phyloP scores from a whole-genome alignment of 2,888 invertebrate genomes.

The Lissonota sp. region DNA sequence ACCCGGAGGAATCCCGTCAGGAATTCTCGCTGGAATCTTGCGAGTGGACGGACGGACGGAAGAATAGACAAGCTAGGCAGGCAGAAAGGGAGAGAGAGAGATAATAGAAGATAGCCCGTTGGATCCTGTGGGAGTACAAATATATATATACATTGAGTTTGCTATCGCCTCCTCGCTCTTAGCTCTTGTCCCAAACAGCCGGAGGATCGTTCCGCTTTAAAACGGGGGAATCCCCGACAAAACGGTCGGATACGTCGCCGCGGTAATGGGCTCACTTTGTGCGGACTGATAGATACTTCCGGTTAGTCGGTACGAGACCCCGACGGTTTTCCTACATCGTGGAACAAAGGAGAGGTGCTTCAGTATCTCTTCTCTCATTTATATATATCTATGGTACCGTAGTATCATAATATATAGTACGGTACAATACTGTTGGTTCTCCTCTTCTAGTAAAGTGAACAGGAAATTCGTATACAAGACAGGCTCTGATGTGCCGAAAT shows the following conservation, averaged over 20 bases:
- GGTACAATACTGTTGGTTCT: neutral
- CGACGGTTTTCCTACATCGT: slow-evolving; percentile 49
- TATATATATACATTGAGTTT: slow-evolving; percentile 35
- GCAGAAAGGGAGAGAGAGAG: slow-evolving; percentile 26
- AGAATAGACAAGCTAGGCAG: slow-evolving; percentile 39
- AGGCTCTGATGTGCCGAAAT: slow-evolving; percentile 34
- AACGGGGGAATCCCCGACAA: slow-evolving; percentile 67
- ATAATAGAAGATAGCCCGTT: slow-evolving; percentile 57
- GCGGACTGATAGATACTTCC: slow-evolving; percentile 71
- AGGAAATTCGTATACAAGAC: slow-evolving; percentile 40
- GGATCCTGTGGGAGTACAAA: slow-evolving; percentile 28
- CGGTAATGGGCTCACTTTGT: slow-evolving; percentile 71
- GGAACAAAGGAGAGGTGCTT: slow-evolving; percentile 60
- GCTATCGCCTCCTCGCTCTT: slow-evolving; percentile 37
- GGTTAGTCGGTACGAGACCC: slow-evolving; percentile 57
- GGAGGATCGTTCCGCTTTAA: slow-evolving; percentile 65
- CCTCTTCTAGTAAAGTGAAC: slow-evolving; percentile 2
- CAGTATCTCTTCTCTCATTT: slow-evolving; percentile 52
- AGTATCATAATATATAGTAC: neutral
- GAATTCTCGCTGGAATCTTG: slow-evolving; percentile 64
- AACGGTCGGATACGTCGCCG: slow-evolving; percentile 68
- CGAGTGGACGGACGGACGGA: slow-evolving; percentile 36
- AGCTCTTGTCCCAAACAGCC: slow-evolving; percentile 44
- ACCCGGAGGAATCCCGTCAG: slow-evolving; percentile 64
- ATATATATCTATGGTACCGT: slow-evolving; percentile 17